These are phyloP conservation scores for Cichlasoma orientale DNA, from an alignment of 2,797 vertebrate species.

Conservation along the genomic window DNA sequence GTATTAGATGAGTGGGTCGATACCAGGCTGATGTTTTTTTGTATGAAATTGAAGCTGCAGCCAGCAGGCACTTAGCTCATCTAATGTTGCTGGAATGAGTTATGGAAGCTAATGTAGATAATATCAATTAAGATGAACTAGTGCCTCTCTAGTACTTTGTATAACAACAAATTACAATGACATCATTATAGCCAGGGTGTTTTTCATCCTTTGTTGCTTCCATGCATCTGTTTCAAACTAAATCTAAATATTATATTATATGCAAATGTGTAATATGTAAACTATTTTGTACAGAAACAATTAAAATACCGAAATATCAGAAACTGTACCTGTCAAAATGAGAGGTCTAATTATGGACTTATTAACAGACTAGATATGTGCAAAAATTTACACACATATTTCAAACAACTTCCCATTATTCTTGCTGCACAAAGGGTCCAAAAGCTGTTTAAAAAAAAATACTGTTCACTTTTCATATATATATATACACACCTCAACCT, in stretches of 20 bases:
- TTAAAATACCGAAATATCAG: background rate
- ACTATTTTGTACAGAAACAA: background rate
- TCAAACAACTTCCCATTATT: background rate
- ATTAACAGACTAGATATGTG: background rate
- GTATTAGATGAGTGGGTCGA: background rate
- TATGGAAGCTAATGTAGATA: background rate
- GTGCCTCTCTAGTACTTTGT: background rate
- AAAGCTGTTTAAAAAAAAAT: background rate
- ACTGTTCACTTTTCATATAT: too few relatives aligned
- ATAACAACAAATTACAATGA: background rate
- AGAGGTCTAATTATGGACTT: too few relatives aligned
- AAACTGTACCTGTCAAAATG: background rate
- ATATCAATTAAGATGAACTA: background rate
- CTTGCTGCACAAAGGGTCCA: background rate
- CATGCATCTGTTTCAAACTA: background rate
- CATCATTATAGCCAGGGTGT: background rate
- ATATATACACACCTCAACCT: too few relatives aligned
- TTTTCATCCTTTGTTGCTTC: background rate
- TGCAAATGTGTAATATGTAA: background rate
- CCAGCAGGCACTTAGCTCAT: background rate
- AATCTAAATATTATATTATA: background rate
- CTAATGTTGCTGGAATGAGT: background rate
- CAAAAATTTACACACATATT: too few relatives aligned
- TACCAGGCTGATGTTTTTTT: background rate
- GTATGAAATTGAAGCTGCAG: background rate